Conservation (phyloP, 2,113 vertebrate species). For the Odontophorus gujanensis region DNA sequence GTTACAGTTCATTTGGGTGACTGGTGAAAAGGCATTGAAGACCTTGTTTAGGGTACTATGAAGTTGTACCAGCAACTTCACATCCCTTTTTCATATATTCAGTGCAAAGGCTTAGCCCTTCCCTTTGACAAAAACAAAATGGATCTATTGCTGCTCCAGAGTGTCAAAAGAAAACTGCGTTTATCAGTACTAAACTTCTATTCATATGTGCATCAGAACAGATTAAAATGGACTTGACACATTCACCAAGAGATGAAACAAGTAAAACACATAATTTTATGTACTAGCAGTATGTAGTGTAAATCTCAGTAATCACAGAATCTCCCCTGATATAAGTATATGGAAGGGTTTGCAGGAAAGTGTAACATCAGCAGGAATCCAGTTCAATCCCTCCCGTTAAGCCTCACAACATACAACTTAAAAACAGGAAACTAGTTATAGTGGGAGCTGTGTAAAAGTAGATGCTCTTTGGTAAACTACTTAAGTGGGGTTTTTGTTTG, state of each 20-base stretch:
- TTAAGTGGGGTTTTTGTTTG: too few relatives aligned
- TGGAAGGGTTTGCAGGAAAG: background rate
- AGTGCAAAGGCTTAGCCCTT: background rate
- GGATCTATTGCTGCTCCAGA: background rate
- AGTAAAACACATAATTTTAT: background rate
- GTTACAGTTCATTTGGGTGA: background rate
- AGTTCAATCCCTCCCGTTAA: background rate
- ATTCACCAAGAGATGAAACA: background rate
- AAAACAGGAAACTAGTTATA: background rate
- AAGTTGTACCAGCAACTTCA: background rate
- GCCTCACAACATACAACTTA: background rate
- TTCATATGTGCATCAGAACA: background rate
- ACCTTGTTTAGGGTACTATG: background rate
- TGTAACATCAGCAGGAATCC: background rate
- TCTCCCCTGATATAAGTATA: background rate
- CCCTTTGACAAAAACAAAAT: background rate
- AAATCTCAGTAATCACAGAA: background rate
- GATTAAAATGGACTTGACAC: background rate
- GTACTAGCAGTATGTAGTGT: background rate
- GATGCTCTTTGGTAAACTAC: background rate
- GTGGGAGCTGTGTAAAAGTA: background rate
- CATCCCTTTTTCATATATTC: background rate
- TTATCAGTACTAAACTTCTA: background rate
- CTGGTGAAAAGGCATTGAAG: background rate
- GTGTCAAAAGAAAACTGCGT: background rate